These are phyloP conservation scores for Aphaenogaster rudis DNA, from an alignment of 1,140 invertebrate species.

Conservation along the genomic window DNA sequence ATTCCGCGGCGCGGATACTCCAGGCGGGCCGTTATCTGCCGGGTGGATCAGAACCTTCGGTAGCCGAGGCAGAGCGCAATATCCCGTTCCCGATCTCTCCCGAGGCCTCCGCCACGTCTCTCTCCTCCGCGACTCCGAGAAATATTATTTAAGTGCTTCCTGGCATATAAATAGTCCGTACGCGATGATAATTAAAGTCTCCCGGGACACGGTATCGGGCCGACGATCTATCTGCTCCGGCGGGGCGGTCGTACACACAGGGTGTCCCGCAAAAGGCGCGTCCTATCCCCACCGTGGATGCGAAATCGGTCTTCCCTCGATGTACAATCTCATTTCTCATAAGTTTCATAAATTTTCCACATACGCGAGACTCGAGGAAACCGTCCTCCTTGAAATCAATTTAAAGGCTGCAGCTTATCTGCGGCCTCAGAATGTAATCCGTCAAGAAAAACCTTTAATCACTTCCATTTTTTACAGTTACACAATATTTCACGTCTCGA, in stretches of 20 bases:
- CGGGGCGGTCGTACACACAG: constrained; percentile 62
- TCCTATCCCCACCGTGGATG: background rate
- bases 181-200: constrained; percentile 87
- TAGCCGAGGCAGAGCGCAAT: constrained; percentile 78
- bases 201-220: constrained; percentile 73
- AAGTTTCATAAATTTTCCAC: background rate
- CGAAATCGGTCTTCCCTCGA: background rate
- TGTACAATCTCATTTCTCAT: background rate
- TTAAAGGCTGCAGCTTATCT: background rate
- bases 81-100: constrained; percentile 80
- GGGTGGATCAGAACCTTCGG: constrained; percentile 82
- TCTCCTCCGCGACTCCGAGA: constrained; percentile 79
- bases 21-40: constrained; percentile 76
- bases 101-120: background rate
- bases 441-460: background rate
- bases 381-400: background rate
- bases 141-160: constrained; percentile 87
- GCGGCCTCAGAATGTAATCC: background rate
- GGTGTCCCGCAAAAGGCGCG: constrained; percentile 30
- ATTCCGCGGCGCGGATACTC: constrained; percentile 60
- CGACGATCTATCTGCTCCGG: constrained; percentile 77
- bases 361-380: too few species aligned
- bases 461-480: background rate
- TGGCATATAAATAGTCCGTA: constrained; percentile 86
- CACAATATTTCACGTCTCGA: background rate